Conservation (phyloP, 2,113 vertebrate species). For the Periophthalmodon schlosseri region DNA sequence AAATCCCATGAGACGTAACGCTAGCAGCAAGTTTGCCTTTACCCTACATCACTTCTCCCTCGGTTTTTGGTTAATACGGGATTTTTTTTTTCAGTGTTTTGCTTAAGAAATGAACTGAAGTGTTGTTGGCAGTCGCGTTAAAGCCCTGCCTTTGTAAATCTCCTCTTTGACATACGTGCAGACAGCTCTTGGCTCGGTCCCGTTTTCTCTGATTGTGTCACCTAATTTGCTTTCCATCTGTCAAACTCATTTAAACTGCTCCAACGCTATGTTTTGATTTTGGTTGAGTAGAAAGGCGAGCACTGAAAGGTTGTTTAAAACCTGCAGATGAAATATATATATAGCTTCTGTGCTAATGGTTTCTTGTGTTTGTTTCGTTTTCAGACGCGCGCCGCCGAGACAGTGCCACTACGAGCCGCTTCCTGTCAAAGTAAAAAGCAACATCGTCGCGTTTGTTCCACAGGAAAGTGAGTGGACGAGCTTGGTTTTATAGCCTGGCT, state of each 20-base stretch:
- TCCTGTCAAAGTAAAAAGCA: slow-evolving; percentile 85
- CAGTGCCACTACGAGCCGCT: slow-evolving; percentile 82
- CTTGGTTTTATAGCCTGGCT: neutral
- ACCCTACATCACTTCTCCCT: neutral
- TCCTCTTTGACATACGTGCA: slow-evolving; percentile 19
- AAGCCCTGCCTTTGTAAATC: slow-evolving; percentile 39
- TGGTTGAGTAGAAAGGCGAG: neutral
- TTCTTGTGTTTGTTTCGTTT: slow-evolving; percentile 40
- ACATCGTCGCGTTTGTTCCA: slow-evolving; percentile 80
- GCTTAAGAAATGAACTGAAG: slow-evolving; percentile 23
- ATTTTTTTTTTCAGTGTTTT: slow-evolving; percentile 8
- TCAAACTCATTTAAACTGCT: slow-evolving; percentile 16
- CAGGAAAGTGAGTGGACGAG: slow-evolving; percentile 84
- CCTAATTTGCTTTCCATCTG: slow-evolving; percentile 30
- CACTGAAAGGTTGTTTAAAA: neutral
- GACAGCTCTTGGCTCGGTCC: slow-evolving; percentile 14
- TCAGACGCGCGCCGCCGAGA: slow-evolving; percentile 88
- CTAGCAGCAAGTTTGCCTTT: slow-evolving; percentile 12
- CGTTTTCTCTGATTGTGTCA: slow-evolving; percentile 20
- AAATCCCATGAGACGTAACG: neutral
- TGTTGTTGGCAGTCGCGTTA: slow-evolving; percentile 33
- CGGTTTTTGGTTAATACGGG: neutral
- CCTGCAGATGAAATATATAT: neutral
- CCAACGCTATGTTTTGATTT: neutral
- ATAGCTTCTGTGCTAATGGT: neutral